phyloP scores from a whole-genome alignment of 2,888 invertebrate genomes.

The Frankliniella fusca region DNA sequence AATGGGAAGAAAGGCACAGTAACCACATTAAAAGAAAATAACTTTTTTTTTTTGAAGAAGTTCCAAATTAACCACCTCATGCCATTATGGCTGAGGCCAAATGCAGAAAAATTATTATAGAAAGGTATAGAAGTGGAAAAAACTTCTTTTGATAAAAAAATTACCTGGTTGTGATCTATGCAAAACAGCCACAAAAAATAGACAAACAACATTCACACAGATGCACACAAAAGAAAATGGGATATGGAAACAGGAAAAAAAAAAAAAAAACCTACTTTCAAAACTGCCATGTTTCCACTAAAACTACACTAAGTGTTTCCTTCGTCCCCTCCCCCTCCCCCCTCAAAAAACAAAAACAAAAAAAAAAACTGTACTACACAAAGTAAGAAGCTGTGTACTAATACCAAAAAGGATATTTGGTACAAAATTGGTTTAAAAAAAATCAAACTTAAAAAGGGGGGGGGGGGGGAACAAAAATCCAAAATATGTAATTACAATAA shows the following conservation, averaged over 20 bases:
- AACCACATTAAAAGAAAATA: background rate
- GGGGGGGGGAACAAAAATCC: background rate
- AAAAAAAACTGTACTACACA: background rate
- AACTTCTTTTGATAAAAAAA: too few relatives aligned
- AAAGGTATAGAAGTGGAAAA: background rate
- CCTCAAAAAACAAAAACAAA: background rate
- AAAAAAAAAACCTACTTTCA: background rate
- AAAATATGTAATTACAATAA: background rate
- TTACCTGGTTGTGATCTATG: too few relatives aligned
- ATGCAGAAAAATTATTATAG: background rate
- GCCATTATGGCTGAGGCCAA: too few relatives aligned
- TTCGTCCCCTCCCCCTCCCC: too few relatives aligned
- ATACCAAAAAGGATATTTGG: background rate
- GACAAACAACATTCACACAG: background rate
- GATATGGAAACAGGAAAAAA: background rate
- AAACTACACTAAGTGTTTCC: background rate
- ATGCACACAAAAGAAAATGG: background rate
- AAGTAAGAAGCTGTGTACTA: background rate
- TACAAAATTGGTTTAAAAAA: background rate
- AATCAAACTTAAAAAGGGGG: background rate
- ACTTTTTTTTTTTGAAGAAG: background rate
- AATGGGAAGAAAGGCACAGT: constrained; percentile 29
- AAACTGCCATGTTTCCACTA: background rate
- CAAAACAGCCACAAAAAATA: background rate
- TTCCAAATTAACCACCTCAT: too few relatives aligned